A percentile compares a stretch with the other conserved stretches of the same genome.
Conservation (phyloP, 2,113 vertebrate genomes). For the Gobio gobio region DNA sequence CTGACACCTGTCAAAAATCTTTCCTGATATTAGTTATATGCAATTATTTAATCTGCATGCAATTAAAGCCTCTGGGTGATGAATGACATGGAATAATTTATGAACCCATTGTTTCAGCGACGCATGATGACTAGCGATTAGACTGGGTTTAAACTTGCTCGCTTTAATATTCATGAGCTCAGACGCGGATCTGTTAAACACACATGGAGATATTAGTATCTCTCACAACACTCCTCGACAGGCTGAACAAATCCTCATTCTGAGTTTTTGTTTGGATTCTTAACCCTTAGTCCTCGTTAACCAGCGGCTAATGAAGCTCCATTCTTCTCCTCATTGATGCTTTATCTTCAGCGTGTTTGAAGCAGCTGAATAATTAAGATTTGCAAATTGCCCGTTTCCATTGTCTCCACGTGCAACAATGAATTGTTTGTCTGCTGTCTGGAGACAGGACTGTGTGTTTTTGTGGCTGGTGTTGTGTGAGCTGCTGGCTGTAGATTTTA, state of each 20-base stretch:
- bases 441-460: background rate
- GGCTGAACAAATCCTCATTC: background rate
- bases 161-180: constrained; percentile 1
- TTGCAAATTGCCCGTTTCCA: background rate
- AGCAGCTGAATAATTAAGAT: background rate
- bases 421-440: constrained; percentile 7
- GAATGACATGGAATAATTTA: background rate
- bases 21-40: background rate
- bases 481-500: background rate
- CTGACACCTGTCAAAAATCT: background rate
- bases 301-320: background rate
- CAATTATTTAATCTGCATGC: background rate
- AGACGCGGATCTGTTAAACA: background rate
- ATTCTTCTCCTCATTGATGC: background rate
- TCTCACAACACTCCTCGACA: background rate
- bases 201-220: background rate
- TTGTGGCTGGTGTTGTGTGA: background rate
- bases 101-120: background rate
- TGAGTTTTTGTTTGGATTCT: background rate
- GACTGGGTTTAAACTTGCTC: background rate
- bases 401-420: constrained; percentile 16
- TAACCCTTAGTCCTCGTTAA: background rate
- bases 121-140: background rate
- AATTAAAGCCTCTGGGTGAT: background rate
- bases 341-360: constrained; percentile 17